Percentiles rank a stretch among this genome's conserved stretches.
These are phyloP conservation scores for Brachionus koreanus DNA, from an alignment of 1,140 invertebrate genomes.

Conservation along the genomic window DNA sequence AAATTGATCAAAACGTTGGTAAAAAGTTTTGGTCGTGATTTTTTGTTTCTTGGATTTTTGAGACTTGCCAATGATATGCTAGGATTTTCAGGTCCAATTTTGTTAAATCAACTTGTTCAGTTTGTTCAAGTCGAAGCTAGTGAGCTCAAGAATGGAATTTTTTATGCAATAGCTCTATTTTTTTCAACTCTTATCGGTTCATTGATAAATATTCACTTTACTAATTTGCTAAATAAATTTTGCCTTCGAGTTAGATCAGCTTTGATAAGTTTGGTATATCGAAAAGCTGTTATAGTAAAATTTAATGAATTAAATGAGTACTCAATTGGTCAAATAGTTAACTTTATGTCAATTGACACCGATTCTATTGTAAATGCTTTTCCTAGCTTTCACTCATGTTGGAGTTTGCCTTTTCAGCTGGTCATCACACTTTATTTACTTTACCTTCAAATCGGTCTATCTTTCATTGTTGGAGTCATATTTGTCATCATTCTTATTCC, in stretches of 20 bases:
- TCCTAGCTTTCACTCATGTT: slow-evolving; percentile 88
- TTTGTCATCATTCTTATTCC: slow-evolving; percentile 86
- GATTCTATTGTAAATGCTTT: slow-evolving; percentile 91
- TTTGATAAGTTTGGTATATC: slow-evolving; percentile 77
- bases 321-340: slow-evolving; percentile 69
- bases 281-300: slow-evolving; percentile 67
- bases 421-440: slow-evolving; percentile 57
- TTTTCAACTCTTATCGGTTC: slow-evolving; percentile 63
- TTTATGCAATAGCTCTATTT: slow-evolving; percentile 71
- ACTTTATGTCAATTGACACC: slow-evolving; percentile 92
- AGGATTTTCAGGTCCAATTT: slow-evolving; percentile 79
- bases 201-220: slow-evolving; percentile 79
- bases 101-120: slow-evolving; percentile 75
- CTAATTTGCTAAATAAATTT: slow-evolving; percentile 77
- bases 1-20: slow-evolving; percentile 71
- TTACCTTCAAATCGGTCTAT: slow-evolving; percentile 74
- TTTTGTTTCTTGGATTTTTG: slow-evolving; percentile 80
- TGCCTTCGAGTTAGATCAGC: slow-evolving; percentile 79
- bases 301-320: slow-evolving; percentile 59
- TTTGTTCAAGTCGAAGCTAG: slow-evolving; percentile 73
- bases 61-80: slow-evolving; percentile 77
- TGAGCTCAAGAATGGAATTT: slow-evolving; percentile 68
- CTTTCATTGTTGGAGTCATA: slow-evolving; percentile 80
- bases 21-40: slow-evolving; percentile 76
- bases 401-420: slow-evolving; percentile 87